Evolutionary conservation across 2,888 invertebrate genomes (phyloP), one percentile per base, ranked within the genome.

Genomic region (Ctenicera cuprea): DNA sequence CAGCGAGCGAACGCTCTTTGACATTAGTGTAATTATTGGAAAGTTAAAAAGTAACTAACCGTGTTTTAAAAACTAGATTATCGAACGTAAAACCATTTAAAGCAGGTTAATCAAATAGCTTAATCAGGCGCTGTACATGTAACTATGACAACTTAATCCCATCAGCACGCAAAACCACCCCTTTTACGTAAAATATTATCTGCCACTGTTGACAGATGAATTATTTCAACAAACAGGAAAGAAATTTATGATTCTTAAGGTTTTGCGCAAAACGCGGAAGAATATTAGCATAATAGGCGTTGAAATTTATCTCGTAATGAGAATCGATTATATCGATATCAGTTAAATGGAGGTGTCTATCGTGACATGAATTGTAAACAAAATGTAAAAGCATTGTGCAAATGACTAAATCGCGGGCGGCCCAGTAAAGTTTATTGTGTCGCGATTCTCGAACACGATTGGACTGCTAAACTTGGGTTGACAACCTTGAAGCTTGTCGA

Each of bases 321-420:
- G 43, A 63, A 48, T 63, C 48, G 48, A 63, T 63, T 63, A 48
- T 48, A 63, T 45, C 63, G 22, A 18, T 48, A 63, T 63, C 63
- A 48, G 65, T 41, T 52, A 50, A 52, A 65, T 65, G 50, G 52
- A 65, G 37, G 38, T 52, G 59, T 59, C 59, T 59, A 59, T 59
- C 59, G 59, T 38, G 59, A 59, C 22, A 20, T 33, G 41, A 20
- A 59, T 20, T 59, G 38, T 38, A 59, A 59, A 41, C 38, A 59
- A 38, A 59, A 14, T 59, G 59, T 30, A 54, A 54, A 54, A 54
- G 54, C 54, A 54, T 54, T 30, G 54, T 54, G 54, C 12, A 54
- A 54, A 54, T 12, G 12, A 54, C 30, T 54, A 59, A 59, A 59
- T 59, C 59, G 59, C 38, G 20, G 59, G 41, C 59, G 41, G 41